A percentile compares a stretch with the other conserved stretches of the same genome.
Evolutionary conservation across 2,888 invertebrate species (phyloP).

Genomic region (Eupithecia tripunctaria): DNA sequence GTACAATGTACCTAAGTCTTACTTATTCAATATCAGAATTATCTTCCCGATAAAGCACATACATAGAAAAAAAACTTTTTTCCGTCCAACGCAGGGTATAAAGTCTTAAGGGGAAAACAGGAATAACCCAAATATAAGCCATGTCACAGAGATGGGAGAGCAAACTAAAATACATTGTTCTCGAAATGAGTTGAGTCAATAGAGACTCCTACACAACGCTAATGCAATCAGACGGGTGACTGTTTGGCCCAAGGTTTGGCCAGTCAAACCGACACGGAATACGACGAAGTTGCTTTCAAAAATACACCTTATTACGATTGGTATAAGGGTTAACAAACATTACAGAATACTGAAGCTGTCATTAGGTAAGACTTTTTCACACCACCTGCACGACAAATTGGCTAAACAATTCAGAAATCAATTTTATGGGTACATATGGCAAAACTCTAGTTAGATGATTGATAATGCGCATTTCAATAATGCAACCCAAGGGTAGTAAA

Average conservation of each 20-base stretch:
- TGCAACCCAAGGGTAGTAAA: no score
- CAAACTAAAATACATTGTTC: background rate
- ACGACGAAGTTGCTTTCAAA: background rate
- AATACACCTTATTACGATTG: background rate
- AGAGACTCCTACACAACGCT: slow-evolving; percentile 1
- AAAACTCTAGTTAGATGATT: no score
- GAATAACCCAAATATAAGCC: background rate
- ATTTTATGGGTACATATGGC: no score
- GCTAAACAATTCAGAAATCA: no score
- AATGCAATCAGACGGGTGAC: slow-evolving; percentile 9
- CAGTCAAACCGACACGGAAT: background rate
- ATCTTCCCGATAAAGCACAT: no score
- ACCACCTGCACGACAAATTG: no score
- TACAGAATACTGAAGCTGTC: background rate
- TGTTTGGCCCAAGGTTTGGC: no score
- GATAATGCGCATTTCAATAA: no score
- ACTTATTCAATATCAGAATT: no score
- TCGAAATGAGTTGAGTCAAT: slow-evolving; percentile 4
- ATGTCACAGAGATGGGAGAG: background rate
- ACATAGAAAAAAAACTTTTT: background rate
- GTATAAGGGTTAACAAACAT: background rate
- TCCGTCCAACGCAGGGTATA: background rate
- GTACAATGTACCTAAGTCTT: no score
- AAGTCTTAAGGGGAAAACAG: background rate
- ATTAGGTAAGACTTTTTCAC: background rate